A percentile compares a stretch with the other conserved stretches of the same genome.
Conservation (phyloP, 2,888 invertebrate genomes). For the Cordylochernes scorpioides region DNA sequence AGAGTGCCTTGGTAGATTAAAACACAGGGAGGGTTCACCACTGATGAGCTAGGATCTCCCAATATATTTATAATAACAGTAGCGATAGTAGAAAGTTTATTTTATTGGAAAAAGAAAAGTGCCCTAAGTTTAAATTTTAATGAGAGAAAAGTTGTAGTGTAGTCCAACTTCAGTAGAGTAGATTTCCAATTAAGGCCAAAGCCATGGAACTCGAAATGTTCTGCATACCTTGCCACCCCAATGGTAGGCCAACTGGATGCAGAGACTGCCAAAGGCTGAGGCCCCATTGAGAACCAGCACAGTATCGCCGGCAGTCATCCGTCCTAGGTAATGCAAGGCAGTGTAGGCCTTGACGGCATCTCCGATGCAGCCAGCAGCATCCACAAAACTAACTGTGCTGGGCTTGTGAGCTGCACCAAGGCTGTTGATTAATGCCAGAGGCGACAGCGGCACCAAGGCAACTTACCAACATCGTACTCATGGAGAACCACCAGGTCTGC, state of each 20-base stretch:
- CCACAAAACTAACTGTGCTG: constrained; percentile 21
- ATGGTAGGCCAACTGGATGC: constrained; percentile 23
- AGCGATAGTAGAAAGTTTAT: no score
- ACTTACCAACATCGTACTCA: constrained; percentile 25
- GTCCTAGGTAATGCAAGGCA: constrained; percentile 24
- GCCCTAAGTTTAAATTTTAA: no score
- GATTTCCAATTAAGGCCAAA: no score
- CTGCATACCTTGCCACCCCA: constrained; percentile 24
- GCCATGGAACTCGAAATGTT: not conserved
- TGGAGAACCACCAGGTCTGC: constrained; percentile 23
- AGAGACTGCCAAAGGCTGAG: constrained; percentile 22
- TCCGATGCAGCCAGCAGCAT: constrained; percentile 24
- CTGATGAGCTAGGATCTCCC: no score
- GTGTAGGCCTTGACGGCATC: constrained; percentile 25
- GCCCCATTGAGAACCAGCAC: constrained; percentile 25
- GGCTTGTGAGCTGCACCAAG: constrained; percentile 23
- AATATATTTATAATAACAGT: no score
- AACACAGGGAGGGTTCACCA: no score
- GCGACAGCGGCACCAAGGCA: no score
- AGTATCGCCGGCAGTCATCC: constrained; percentile 23
- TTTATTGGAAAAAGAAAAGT: no score
- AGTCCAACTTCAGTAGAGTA: no score
- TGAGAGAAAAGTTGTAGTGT: no score
- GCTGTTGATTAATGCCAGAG: no score
- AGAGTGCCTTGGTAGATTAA: no score